A percentile compares a stretch with the other conserved stretches of the same genome.
Conservation (phyloP, 2,113 vertebrate genomes). For the Thinocorus orbignyianus region DNA sequence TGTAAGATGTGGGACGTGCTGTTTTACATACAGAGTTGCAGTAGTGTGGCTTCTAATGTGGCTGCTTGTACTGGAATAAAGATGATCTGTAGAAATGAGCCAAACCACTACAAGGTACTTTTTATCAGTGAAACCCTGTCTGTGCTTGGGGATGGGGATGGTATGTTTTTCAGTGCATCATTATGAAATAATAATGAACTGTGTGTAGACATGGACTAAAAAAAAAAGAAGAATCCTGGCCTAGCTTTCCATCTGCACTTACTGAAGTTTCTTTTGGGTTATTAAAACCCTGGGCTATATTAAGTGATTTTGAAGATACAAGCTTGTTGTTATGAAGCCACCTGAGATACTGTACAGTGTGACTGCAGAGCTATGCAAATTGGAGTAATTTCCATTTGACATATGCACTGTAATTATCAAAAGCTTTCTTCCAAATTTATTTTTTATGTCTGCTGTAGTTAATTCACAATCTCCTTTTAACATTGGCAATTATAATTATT, state of each 20-base stretch:
- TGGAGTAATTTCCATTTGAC: constrained; percentile 54
- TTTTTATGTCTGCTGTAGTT: constrained; percentile 40
- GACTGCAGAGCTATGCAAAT: constrained; percentile 25
- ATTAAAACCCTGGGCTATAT: constrained; percentile 3
- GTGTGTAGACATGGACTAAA: neutral
- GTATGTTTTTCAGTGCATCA: neutral
- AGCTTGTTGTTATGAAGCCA: neutral
- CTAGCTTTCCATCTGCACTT: neutral
- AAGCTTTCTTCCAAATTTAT: constrained; percentile 20
- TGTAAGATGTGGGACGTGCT: neutral
- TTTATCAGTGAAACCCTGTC: neutral
- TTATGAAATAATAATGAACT: neutral
- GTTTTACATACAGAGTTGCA: neutral
- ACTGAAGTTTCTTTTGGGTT: neutral
- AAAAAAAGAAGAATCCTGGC: neutral
- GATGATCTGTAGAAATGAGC: neutral
- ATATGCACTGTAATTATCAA: constrained; percentile 34
- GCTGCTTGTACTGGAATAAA: neutral
- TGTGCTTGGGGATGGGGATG: neutral
- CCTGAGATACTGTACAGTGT: neutral
- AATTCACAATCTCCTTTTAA: constrained; percentile 55
- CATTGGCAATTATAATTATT: constrained; percentile 38
- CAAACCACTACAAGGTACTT: neutral
- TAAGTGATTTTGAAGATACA: constrained; percentile 20
- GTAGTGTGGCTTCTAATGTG: neutral